Percentiles rank a stretch among this genome's conserved stretches.
Evolutionary conservation across 1,140 invertebrate genomes (phyloP).

Genomic region (Brachionus angularis): DNA sequence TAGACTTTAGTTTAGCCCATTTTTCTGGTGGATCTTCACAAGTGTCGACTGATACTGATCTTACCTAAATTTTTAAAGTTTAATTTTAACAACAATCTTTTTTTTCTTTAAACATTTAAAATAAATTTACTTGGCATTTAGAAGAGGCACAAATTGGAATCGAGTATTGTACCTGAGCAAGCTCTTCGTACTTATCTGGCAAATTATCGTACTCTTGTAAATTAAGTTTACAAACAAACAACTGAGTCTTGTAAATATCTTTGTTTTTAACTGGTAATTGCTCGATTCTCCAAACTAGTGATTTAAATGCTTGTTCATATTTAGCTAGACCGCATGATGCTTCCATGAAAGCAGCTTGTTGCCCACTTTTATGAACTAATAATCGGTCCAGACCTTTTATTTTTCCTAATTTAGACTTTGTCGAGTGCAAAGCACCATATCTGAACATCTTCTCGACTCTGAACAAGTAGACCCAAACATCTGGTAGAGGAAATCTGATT

Average conservation of each 20-base stretch:
- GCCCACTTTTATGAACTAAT: constrained; percentile 68
- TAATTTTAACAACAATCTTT: constrained; percentile 67
- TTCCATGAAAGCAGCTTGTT: constrained; percentile 89
- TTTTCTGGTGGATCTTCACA: constrained; percentile 93
- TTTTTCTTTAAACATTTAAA: neutral
- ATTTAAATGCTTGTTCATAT: constrained; percentile 94
- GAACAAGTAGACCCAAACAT: constrained; percentile 97
- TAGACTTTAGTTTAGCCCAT: constrained; percentile 91
- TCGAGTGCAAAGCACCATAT: constrained; percentile 96
- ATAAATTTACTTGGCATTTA: constrained; percentile 33
- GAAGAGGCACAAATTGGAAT: constrained; percentile 68
- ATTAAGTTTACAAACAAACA: constrained; percentile 83
- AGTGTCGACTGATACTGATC: constrained; percentile 81
- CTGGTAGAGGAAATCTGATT: constrained; percentile 92
- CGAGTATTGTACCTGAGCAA: constrained; percentile 88
- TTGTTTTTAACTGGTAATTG: constrained; percentile 94
- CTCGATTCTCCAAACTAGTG: constrained; percentile 96
- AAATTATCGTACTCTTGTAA: constrained; percentile 94
- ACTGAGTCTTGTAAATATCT: constrained; percentile 91
- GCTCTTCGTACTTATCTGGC: constrained; percentile 81
- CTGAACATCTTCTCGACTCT: constrained; percentile 95
- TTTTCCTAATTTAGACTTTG: constrained; percentile 72
- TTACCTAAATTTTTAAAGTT: constrained; percentile 88
- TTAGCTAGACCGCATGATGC: constrained; percentile 96
- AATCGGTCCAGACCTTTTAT: constrained; percentile 82